Evolutionary conservation across 2,888 invertebrate species (phyloP).

Genomic region (Leptinotarsa rubiginosa): DNA sequence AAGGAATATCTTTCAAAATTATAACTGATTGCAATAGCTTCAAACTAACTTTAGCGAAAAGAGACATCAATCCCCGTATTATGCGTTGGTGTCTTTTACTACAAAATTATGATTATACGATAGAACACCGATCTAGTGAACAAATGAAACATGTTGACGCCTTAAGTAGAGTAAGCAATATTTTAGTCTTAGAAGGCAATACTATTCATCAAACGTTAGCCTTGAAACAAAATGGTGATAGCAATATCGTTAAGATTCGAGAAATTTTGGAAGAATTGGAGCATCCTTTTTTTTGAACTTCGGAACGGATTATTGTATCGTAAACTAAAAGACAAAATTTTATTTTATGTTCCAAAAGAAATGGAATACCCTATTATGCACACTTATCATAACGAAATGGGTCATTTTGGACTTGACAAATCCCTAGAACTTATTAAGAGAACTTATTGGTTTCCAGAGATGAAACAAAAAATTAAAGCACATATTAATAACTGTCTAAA

Average conservation of each 20-base stretch:
- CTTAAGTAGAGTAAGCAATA: slow-evolving; percentile 28
- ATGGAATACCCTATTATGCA: slow-evolving; percentile 49
- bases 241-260: slow-evolving; percentile 27
- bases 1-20: not conserved
- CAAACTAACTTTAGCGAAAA: slow-evolving; percentile 20
- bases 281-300: slow-evolving; percentile 27
- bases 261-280: slow-evolving; percentile 23
- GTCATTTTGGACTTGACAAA: slow-evolving; percentile 58
- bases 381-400: slow-evolving; percentile 51
- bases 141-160: slow-evolving; percentile 44
- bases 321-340: slow-evolving; percentile 23
- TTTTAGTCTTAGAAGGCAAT: slow-evolving; percentile 39
- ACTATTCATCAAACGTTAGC: slow-evolving; percentile 36
- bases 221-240: slow-evolving; percentile 30
- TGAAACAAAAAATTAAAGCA: slow-evolving; percentile 49
- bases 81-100: slow-evolving; percentile 38
- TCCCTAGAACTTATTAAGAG: slow-evolving; percentile 47
- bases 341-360: slow-evolving; percentile 45
- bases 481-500: slow-evolving; percentile 54
- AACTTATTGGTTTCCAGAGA: slow-evolving; percentile 57
- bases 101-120: slow-evolving; percentile 38
- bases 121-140: slow-evolving; percentile 33
- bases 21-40: slow-evolving; percentile 29
- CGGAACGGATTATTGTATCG: slow-evolving; percentile 30
- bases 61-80: slow-evolving; percentile 18